These are phyloP conservation scores for Gymnoscelis rufifasciata DNA, from an alignment of 2,888 invertebrate species.

Conservation along the genomic window DNA sequence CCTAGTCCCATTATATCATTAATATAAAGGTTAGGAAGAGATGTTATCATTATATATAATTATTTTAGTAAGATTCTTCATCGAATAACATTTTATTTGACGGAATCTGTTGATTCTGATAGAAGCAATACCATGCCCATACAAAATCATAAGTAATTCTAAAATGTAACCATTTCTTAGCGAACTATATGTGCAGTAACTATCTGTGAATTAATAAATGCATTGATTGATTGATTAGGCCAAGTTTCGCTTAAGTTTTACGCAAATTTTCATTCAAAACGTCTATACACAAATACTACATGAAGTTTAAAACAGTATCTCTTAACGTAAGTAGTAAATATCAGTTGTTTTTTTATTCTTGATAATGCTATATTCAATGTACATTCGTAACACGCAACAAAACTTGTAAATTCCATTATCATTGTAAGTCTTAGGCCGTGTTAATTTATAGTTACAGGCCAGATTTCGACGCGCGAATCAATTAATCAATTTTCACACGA, in stretches of 20 bases:
- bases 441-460: too few relatives aligned
- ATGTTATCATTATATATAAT: slow-evolving; percentile 15
- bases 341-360: too few relatives aligned
- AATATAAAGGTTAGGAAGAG: slow-evolving; percentile 67
- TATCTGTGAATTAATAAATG: slow-evolving; percentile 8
- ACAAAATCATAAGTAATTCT: neutral
- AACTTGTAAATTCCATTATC: too few relatives aligned
- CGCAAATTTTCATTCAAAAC: slow-evolving; percentile 3
- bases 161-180: neutral
- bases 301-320: too few relatives aligned
- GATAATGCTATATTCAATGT: too few relatives aligned
- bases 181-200: slow-evolving; percentile 6
- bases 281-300: slow-evolving; percentile 1
- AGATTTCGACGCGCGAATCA: too few relatives aligned
- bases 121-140: too few relatives aligned
- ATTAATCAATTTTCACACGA: too few relatives aligned
- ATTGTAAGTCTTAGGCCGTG: too few relatives aligned
- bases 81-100: slow-evolving; percentile 11
- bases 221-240: slow-evolving; percentile 15
- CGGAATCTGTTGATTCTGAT: too few relatives aligned
- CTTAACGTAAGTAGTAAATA: too few relatives aligned
- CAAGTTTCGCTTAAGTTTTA: neutral
- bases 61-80: slow-evolving; percentile 7
- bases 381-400: too few relatives aligned
- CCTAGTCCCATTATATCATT: slow-evolving; percentile 54